phyloP scores from a whole-genome alignment of 2,888 invertebrate species.

The Drosophila neotestacea region DNA sequence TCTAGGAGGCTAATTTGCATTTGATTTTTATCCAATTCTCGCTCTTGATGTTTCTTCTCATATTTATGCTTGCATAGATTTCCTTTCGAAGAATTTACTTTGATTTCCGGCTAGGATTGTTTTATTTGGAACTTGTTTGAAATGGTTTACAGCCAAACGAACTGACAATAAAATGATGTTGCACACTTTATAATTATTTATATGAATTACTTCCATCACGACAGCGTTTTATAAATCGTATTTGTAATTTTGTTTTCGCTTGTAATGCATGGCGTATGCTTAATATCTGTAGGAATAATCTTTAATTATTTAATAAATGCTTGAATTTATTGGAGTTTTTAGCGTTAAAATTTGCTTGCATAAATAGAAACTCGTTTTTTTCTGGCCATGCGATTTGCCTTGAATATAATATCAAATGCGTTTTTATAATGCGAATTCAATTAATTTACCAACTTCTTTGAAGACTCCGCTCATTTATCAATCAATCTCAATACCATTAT shows the following conservation, averaged over 20 bases:
- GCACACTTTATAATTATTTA: conserved; percentile 20
- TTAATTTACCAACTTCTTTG: conserved; percentile 17
- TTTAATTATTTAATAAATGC: conserved; percentile 64
- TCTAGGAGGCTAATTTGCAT: conserved; percentile 84
- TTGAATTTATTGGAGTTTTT: conserved; percentile 66
- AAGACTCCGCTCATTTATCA: conserved; percentile 28
- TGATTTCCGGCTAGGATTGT: conserved; percentile 44
- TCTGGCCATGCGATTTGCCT: conserved; percentile 41
- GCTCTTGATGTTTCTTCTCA: conserved; percentile 16
- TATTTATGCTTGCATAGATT: conserved; percentile 28
- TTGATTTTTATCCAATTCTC: conserved; percentile 54
- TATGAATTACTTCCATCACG: conserved; percentile 8
- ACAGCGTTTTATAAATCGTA: conserved; percentile 30
- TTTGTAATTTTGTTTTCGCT: conserved; percentile 22
- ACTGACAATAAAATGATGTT: conserved; percentile 38
- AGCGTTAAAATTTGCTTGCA: conserved; percentile 59
- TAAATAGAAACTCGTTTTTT: conserved; percentile 50
- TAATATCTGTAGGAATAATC: conserved; percentile 48
- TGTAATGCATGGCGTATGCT: conserved; percentile 14
- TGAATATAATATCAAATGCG: conserved; percentile 62
- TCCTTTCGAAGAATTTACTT: conserved; percentile 23
- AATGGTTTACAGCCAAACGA: conserved; percentile 36
- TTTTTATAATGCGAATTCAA: conserved; percentile 43
- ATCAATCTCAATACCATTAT: conserved; percentile 27
- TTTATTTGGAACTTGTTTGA: conserved; percentile 26